Percentiles rank a stretch among this genome's conserved stretches.
phyloP scores from a whole-genome alignment of 2,113 vertebrate genomes.

The human (Homo sapiens) region DNA sequence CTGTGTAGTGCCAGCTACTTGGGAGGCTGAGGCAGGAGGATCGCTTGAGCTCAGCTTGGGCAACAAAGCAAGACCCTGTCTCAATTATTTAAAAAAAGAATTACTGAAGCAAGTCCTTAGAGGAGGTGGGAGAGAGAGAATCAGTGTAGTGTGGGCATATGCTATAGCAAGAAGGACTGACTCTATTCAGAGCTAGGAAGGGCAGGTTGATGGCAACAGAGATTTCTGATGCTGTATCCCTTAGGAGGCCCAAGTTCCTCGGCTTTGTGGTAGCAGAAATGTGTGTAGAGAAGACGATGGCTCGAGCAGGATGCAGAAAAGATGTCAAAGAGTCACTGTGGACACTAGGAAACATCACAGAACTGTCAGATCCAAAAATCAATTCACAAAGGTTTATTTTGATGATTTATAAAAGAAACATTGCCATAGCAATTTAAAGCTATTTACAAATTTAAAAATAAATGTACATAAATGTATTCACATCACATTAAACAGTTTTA shows the following conservation, averaged over 20 bases:
- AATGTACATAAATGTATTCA: slow-evolving; percentile 65
- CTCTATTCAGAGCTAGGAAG: not conserved
- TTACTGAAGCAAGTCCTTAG: not conserved
- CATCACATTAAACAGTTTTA: slow-evolving; percentile 37
- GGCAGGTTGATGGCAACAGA: not conserved
- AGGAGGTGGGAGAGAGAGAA: not conserved
- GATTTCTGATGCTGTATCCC: not conserved
- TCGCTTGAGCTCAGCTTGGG: not conserved
- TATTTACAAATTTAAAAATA: slow-evolving; percentile 73
- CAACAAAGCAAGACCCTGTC: not conserved
- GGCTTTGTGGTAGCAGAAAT: not conserved
- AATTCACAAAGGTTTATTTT: slow-evolving; percentile 66
- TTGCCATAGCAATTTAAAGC: slow-evolving; percentile 56
- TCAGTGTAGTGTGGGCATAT: too few species aligned
- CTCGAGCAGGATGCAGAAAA: not conserved
- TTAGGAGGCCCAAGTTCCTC: not conserved
- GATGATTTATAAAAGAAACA: slow-evolving; percentile 68
- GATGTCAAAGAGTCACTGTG: not conserved
- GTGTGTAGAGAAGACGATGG: not conserved
- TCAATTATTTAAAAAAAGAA: not conserved
- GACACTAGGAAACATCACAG: not conserved
- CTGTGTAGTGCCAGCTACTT: not conserved
- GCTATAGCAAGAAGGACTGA: not conserved
- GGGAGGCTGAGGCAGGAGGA: not conserved
- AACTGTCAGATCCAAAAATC: not conserved